Evolutionary conservation across 2,113 vertebrate genomes (phyloP), one percentile per base, ranked within the genome.

Genomic region (Glaucidium brasilianum): DNA sequence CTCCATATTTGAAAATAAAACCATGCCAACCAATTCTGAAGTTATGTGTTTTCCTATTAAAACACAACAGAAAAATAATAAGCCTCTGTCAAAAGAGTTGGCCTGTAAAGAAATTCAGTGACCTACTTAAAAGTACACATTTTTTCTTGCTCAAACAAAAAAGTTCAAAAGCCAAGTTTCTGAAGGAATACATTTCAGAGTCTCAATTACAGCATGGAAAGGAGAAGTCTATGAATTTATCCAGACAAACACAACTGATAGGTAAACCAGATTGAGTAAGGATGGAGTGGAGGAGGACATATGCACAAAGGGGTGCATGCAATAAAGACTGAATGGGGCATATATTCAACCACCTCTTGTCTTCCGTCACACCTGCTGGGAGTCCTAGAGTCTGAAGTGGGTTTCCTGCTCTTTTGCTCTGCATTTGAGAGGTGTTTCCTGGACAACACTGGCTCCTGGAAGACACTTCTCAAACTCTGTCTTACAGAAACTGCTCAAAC

Each of bases 41-140:
- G 80, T 88, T 6, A 76, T 82, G 18, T 41, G 20, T 92, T 86
- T 96, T 75, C 63, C 52, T 62, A 10, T 62, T 75, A 66, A 94
- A 82, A 92, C 12, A 39, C 4, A 25, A 74, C 43, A 30, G 52
- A 72, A 88, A 92, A 93, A 30, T 43, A 81, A 32, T 32, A 84
- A 68, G 77, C 80, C 17, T 76, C 59, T 56, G 35, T 47, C 53
- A 84, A 96, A 91, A 1, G 6, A 83, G n/a, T 50, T 73, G 62
- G 16, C 4, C 84, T 91, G n/a, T 43, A 69, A 96, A 96, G 68
- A 92, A 96, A 85, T 88, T 50, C 73, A 86, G 21, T 68, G 67
- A 49, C 63, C 37, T 77, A 27, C 47, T 86, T 92, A 67, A 96
- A 90, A 86, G 27, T 72, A 37, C 32, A 59, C 15, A 15, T 69